phyloP scores from a whole-genome alignment of 2,888 invertebrate species.

The Cryptosula pallasiana region DNA sequence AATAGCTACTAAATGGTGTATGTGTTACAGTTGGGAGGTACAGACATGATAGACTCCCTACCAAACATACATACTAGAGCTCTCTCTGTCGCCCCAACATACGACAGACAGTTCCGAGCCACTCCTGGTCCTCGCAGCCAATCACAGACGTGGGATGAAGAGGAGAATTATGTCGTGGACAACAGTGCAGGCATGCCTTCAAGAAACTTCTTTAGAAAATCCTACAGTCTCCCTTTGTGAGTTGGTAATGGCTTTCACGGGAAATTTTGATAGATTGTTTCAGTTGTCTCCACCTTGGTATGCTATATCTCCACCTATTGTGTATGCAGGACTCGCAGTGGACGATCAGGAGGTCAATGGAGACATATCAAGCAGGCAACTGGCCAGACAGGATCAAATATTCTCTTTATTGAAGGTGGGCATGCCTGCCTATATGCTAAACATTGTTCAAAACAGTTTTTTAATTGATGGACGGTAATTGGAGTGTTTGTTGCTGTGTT shows the following conservation, averaged over 20 bases:
- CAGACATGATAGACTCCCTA: background rate
- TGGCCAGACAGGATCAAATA: background rate
- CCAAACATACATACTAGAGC: background rate
- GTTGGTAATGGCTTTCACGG: no score
- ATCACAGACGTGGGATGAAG: background rate
- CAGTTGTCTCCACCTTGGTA: background rate
- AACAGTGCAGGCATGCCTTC: constrained; percentile 21
- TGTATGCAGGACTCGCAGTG: background rate
- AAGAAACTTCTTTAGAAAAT: background rate
- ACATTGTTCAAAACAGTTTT: no score
- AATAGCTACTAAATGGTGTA: background rate
- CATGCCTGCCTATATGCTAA: no score
- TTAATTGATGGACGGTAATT: no score
- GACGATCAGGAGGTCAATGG: constrained; percentile 17
- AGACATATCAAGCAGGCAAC: constrained; percentile 22
- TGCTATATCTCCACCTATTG: background rate
- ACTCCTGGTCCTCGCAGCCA: background rate
- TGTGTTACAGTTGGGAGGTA: background rate
- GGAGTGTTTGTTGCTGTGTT: no score
- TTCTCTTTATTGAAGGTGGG: constrained; percentile 20
- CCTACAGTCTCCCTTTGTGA: constrained; percentile 20
- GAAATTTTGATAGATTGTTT: no score
- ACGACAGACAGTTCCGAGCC: constrained; percentile 3
- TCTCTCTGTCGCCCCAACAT: background rate
- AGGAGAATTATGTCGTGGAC: constrained; percentile 7